Evolutionary conservation across 2,797 vertebrate species (phyloP).

Genomic region (Salmo trutta): DNA sequence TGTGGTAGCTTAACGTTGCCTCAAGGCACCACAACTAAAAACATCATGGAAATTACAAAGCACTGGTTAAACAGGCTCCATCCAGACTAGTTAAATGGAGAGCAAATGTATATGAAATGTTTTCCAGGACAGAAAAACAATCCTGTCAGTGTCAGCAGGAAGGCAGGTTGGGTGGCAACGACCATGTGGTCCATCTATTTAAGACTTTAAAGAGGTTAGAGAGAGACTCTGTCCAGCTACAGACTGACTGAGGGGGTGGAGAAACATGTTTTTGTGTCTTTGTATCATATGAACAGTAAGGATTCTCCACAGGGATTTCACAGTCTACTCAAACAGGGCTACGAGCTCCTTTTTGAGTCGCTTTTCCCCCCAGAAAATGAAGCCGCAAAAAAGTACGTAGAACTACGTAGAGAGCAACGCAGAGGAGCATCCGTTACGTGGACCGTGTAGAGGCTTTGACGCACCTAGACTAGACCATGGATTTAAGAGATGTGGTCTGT

Average conservation of each 20-base stretch:
- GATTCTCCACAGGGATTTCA: too few relatives aligned
- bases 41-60: constrained; percentile 43
- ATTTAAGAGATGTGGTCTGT: too few relatives aligned
- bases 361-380: too few relatives aligned
- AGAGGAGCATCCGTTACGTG: too few relatives aligned
- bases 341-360: too few relatives aligned
- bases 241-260: constrained; percentile 9
- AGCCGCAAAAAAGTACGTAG: too few relatives aligned
- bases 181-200: constrained; percentile 43
- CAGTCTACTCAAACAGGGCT: too few relatives aligned
- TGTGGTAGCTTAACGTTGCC: constrained; percentile 29
- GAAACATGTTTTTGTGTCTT: constrained; percentile 21
- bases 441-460: too few relatives aligned
- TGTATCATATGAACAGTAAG: not conserved
- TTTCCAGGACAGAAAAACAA: constrained; percentile 19
- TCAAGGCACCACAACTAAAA: constrained; percentile 12
- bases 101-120: constrained; percentile 22
- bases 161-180: constrained; percentile 33
- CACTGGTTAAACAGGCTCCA: constrained; percentile 11
- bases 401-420: too few relatives aligned
- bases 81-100: constrained; percentile 13
- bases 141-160: constrained; percentile 8
- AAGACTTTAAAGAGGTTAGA: constrained; percentile 31
- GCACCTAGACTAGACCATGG: too few relatives aligned
- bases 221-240: constrained; percentile 8